Evolutionary conservation across 2,797 vertebrate species (phyloP).

Genomic region (Heliangelus exortis): DNA sequence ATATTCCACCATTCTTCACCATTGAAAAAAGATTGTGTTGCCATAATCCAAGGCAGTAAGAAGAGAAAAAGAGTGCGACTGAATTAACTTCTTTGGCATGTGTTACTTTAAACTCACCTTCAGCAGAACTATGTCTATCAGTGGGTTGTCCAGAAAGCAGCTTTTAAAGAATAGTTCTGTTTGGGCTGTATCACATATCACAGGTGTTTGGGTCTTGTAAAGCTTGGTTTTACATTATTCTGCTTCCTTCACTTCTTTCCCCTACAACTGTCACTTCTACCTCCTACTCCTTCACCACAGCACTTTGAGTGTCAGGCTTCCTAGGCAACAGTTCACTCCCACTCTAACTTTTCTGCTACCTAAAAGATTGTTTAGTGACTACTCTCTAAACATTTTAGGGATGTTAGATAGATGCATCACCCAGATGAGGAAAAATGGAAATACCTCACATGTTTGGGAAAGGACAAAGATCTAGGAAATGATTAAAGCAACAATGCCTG

Average conservation of each 20-base stretch:
- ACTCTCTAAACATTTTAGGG: background rate
- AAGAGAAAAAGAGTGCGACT: background rate
- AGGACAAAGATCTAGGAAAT: background rate
- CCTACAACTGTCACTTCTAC: background rate
- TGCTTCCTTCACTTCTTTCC: background rate
- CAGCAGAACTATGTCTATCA: background rate
- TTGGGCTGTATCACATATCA: background rate
- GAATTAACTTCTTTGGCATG: background rate
- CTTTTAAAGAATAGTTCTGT: background rate
- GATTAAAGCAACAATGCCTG: background rate
- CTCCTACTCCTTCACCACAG: background rate
- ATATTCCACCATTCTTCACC: background rate
- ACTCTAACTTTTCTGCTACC: background rate
- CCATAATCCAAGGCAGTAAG: background rate
- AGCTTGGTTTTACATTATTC: background rate
- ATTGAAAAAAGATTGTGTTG: background rate
- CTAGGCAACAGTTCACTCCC: background rate
- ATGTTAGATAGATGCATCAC: background rate
- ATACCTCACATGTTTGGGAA: background rate
- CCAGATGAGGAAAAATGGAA: background rate
- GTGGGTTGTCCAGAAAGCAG: background rate
- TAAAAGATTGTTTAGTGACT: background rate
- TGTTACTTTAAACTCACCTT: background rate
- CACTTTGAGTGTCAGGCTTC: background rate
- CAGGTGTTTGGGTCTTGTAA: background rate